phyloP scores from a whole-genome alignment of 2,888 invertebrate genomes.

The Odontothrips loti region DNA sequence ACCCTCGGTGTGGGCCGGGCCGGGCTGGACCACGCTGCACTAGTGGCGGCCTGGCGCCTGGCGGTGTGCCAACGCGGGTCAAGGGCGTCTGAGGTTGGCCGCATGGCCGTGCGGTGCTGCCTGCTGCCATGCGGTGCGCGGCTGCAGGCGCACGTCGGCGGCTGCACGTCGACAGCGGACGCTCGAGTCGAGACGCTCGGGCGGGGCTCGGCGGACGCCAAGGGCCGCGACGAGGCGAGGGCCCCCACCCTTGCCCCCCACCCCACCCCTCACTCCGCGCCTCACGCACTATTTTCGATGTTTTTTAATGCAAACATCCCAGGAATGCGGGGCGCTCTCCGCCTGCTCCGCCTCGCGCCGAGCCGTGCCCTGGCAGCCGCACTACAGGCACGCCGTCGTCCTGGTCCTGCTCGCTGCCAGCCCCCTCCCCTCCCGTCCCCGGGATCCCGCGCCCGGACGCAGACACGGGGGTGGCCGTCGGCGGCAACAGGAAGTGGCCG shows the following conservation, averaged over 20 bases:
- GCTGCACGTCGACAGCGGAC: background rate
- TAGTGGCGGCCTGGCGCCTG: background rate
- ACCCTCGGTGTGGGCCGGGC: too few relatives aligned
- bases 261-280: background rate
- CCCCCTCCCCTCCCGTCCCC: background rate
- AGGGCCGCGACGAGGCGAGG: background rate
- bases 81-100: background rate
- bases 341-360: background rate
- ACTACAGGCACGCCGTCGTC: too few relatives aligned
- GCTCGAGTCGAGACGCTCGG: background rate
- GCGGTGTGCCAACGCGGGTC: background rate
- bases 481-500: background rate
- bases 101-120: too few relatives aligned
- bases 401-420: background rate
- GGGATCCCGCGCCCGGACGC: background rate
- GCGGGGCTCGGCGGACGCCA: background rate
- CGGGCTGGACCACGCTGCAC: too few relatives aligned
- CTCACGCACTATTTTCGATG: conserved; percentile 21
- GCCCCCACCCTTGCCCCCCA: background rate
- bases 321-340: conserved; percentile 6
- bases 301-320: conserved; percentile 15
- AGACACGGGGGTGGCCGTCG: background rate
- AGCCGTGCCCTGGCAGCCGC: too few relatives aligned
- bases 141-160: background rate
- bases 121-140: too few relatives aligned